Evolutionary conservation across 2,113 vertebrate genomes (phyloP).

Genomic region (Craseonycteris thonglongyai): DNA sequence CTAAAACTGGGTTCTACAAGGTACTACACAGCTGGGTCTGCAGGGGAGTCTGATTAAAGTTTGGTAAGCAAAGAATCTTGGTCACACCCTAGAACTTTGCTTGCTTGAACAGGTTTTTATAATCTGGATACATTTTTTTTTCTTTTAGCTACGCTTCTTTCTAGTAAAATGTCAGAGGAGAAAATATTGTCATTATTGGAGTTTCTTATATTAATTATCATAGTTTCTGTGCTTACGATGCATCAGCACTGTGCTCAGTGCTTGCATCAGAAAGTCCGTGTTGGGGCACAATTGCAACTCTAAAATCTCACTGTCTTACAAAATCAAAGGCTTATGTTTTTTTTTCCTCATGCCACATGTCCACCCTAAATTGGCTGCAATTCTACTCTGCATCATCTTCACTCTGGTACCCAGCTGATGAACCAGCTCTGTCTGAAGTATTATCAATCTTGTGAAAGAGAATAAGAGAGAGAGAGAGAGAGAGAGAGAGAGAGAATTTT

Average conservation of each 20-base stretch:
- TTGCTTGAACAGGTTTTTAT: neutral
- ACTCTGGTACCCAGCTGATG: neutral
- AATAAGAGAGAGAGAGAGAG: too few species aligned
- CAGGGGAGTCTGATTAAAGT: neutral
- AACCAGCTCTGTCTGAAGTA: neutral
- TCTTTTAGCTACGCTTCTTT: neutral
- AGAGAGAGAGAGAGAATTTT: too few species aligned
- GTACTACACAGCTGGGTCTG: neutral
- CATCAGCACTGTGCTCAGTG: neutral
- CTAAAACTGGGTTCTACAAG: neutral
- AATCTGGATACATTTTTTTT: neutral
- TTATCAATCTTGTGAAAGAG: neutral
- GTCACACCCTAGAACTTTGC: neutral
- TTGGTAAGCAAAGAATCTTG: neutral
- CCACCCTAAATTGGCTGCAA: neutral
- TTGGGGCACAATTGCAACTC: neutral
- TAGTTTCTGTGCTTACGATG: neutral
- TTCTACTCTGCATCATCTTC: neutral
- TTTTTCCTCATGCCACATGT: neutral
- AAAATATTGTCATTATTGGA: neutral
- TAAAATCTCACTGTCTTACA: neutral
- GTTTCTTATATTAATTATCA: neutral
- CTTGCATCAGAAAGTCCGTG: neutral
- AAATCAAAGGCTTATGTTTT: neutral
- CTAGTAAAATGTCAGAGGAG: neutral